phyloP scores from a whole-genome alignment of 2,888 invertebrate species.

The Leptinotarsa peninsularis region DNA sequence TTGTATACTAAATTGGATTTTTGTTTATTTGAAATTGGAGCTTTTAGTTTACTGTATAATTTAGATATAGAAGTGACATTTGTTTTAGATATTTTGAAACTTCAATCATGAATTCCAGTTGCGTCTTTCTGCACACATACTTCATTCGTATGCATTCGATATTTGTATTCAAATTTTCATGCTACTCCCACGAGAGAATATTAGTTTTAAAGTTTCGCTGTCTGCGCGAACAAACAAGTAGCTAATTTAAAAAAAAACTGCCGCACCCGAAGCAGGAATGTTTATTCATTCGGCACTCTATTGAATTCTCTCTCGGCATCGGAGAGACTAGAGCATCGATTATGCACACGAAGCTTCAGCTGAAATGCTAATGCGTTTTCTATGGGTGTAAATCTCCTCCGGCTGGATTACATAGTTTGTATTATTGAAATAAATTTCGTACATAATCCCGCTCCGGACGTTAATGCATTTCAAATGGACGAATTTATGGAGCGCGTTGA shows the following conservation, averaged over 20 bases:
- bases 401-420: constrained; percentile 47
- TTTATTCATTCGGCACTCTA: constrained; percentile 9
- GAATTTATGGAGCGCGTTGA: constrained; percentile 19
- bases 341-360: constrained; percentile 27
- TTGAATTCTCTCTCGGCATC: neutral
- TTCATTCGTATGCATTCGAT: no score
- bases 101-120: no score
- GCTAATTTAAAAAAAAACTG: neutral
- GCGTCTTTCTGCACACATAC: no score
- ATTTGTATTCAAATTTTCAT: no score
- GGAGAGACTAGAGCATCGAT: constrained; percentile 21
- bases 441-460: constrained; percentile 47
- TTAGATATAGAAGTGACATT: no score
- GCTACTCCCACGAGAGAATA: no score
- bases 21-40: no score
- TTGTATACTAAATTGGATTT: no score
- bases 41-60: no score
- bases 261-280: neutral
- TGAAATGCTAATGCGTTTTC: constrained; percentile 49
- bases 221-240: neutral
- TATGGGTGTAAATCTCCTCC: constrained; percentile 50
- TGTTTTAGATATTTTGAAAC: no score
- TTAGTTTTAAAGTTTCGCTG: neutral
- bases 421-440: constrained; percentile 52
- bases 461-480: constrained; percentile 41